These are phyloP conservation scores for Sylvicola cinctus DNA, from an alignment of 2,888 invertebrate species.

Conservation along the genomic window DNA sequence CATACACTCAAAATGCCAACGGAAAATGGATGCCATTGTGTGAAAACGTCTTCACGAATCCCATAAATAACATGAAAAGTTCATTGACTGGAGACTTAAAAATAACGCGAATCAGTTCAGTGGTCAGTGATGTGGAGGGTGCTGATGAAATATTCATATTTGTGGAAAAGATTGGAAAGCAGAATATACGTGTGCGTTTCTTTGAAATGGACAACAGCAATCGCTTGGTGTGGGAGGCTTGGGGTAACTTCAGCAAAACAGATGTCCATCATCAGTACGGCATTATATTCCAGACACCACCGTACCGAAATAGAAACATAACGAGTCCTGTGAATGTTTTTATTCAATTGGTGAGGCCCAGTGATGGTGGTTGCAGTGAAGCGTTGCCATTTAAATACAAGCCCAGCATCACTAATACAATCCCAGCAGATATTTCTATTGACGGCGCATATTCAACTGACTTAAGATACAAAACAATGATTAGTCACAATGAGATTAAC, in stretches of 20 bases:
- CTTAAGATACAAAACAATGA: too few relatives aligned
- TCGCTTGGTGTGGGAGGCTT: slow-evolving; percentile 45
- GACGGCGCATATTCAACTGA: too few relatives aligned
- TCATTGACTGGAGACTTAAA: slow-evolving; percentile 67
- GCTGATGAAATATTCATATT: slow-evolving; percentile 59
- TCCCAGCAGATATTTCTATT: slow-evolving; percentile 5
- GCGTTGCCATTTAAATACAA: slow-evolving; percentile 45
- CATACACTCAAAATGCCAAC: slow-evolving; percentile 34
- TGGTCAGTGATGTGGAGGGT: slow-evolving; percentile 45
- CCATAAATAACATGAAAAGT: slow-evolving; percentile 67
- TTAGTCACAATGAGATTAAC: slow-evolving; percentile 12
- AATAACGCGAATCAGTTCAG: slow-evolving; percentile 55
- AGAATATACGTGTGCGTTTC: slow-evolving; percentile 70
- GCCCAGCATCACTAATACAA: slow-evolving; percentile 25
- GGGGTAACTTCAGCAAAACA: slow-evolving; percentile 52
- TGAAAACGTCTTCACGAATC: slow-evolving; percentile 45
- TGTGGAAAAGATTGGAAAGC: slow-evolving; percentile 75
- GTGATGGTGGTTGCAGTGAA: slow-evolving; percentile 46
- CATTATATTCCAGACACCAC: slow-evolving; percentile 64
- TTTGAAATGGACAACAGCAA: slow-evolving; percentile 51
- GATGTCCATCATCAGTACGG: slow-evolving; percentile 87
- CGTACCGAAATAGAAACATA: slow-evolving; percentile 45
- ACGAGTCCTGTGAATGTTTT: slow-evolving; percentile 36
- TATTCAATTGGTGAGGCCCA: slow-evolving; percentile 55
- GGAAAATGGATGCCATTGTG: slow-evolving; percentile 37